Percentiles rank a stretch among this genome's conserved stretches.
Evolutionary conservation across 2,113 vertebrate genomes (phyloP).

Genomic region (Varanus salvator): DNA sequence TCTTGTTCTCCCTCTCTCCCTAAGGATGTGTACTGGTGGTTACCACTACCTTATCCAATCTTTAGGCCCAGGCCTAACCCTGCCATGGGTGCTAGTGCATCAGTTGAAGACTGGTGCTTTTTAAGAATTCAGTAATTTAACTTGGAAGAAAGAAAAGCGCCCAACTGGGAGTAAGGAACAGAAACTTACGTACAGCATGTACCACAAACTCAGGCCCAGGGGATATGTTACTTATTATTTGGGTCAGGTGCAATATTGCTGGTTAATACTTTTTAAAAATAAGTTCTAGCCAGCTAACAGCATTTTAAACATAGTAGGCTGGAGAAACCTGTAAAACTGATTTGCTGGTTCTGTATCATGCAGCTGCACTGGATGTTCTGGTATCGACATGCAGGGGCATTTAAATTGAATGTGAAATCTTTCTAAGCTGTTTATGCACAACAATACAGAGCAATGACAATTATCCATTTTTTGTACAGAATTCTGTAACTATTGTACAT

Average conservation of each 20-base stretch:
- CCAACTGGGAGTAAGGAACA: neutral
- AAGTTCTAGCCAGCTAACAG: constrained; percentile 24
- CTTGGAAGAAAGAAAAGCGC: neutral
- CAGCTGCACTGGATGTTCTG: constrained; percentile 70
- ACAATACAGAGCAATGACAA: constrained; percentile 61
- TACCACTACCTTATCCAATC: too few species aligned
- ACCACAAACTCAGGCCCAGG: neutral
- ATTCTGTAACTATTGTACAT: constrained; percentile 65
- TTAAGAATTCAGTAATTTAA: neutral
- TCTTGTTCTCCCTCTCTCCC: neutral
- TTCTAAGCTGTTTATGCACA: constrained; percentile 67
- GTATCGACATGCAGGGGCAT: constrained; percentile 70
- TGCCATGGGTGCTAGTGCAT: neutral
- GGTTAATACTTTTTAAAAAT: constrained; percentile 45
- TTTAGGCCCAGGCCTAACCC: too few species aligned
- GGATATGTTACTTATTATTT: constrained; percentile 54
- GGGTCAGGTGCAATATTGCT: constrained; percentile 75
- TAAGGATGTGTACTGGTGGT: neutral
- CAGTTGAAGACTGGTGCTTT: neutral
- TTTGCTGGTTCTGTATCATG: constrained; percentile 70
- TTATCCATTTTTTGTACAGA: constrained; percentile 63
- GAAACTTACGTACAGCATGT: constrained; percentile 16
- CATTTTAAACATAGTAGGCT: constrained; percentile 63
- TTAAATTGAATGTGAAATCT: constrained; percentile 74
- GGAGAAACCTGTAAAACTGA: constrained; percentile 68